Evolutionary conservation across 2,888 invertebrate species (phyloP).

Genomic region (Clostera curtula): DNA sequence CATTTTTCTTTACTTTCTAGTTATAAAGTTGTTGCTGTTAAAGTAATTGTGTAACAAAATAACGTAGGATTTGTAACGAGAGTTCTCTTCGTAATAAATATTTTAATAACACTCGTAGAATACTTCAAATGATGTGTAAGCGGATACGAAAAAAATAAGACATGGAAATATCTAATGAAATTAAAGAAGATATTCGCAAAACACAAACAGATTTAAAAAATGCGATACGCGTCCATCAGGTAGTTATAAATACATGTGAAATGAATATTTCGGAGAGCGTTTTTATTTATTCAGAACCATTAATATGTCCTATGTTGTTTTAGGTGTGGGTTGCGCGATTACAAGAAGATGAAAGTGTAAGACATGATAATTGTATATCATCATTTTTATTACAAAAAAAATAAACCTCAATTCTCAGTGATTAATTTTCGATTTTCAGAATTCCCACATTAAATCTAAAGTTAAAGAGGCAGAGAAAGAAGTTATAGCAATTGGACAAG

Average conservation of each 20-base stretch:
- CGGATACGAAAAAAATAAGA: background rate
- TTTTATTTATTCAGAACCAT: no score
- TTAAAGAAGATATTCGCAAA: constrained; percentile 76
- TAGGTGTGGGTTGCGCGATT: constrained; percentile 74
- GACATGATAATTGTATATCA: constrained; percentile 19
- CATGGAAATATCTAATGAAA: constrained; percentile 78
- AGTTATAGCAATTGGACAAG: constrained; percentile 73
- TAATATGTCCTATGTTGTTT: constrained; percentile 22
- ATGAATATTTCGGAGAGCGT: no score
- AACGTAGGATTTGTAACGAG: no score
- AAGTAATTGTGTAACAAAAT: no score
- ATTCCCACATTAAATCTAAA: constrained; percentile 65
- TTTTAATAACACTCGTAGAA: constrained; percentile 1
- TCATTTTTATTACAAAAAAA: constrained; percentile 9
- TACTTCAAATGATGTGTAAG: constrained; percentile 1
- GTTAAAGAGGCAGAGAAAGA: constrained; percentile 76
- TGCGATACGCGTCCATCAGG: constrained; percentile 78
- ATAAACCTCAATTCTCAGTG: no score
- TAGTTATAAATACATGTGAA: no score
- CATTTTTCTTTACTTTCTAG: no score
- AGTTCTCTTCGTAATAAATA: constrained; percentile 1
- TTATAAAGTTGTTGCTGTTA: no score
- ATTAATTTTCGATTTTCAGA: constrained; percentile 51
- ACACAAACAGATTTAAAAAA: constrained; percentile 77
- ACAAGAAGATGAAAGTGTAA: constrained; percentile 73